Evolutionary conservation across 2,888 invertebrate genomes (phyloP).

Genomic region (Azorinus chamasolen): DNA sequence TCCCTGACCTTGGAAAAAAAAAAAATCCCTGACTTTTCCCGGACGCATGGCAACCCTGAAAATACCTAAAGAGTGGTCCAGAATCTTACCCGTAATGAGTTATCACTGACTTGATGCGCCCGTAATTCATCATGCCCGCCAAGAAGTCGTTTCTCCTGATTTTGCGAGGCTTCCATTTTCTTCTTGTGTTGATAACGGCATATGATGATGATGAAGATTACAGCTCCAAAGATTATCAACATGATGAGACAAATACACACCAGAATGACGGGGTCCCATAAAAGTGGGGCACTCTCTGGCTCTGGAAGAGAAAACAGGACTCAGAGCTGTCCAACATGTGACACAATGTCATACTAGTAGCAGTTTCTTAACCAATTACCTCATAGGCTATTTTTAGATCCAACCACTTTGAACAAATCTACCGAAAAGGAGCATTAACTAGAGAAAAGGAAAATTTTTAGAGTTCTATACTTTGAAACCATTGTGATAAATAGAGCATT

Average conservation of each 20-base stretch:
- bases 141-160: constrained; percentile 68
- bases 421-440: too few species aligned
- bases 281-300: constrained; percentile 4
- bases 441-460: too few species aligned
- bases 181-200: constrained; percentile 67
- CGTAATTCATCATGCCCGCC: constrained; percentile 71
- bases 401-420: too few species aligned
- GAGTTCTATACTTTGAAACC: too few species aligned
- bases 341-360: too few species aligned
- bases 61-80: too few species aligned
- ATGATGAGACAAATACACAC: constrained; percentile 63
- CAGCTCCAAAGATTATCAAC: constrained; percentile 46
- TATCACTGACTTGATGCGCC: constrained; percentile 82
- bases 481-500: too few species aligned
- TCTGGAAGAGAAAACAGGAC: constrained; percentile 33
- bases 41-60: too few species aligned
- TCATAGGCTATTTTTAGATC: too few species aligned
- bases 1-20: too few species aligned
- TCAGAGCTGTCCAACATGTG: not conserved
- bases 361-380: too few species aligned
- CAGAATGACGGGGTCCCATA: constrained; percentile 61
- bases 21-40: too few species aligned
- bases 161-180: constrained; percentile 64
- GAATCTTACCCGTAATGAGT: constrained; percentile 76
- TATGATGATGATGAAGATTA: constrained; percentile 56